Base-by-base conservation (phyloP, 2,797 vertebrate genomes). In the Orestias chungarensis region DNA sequence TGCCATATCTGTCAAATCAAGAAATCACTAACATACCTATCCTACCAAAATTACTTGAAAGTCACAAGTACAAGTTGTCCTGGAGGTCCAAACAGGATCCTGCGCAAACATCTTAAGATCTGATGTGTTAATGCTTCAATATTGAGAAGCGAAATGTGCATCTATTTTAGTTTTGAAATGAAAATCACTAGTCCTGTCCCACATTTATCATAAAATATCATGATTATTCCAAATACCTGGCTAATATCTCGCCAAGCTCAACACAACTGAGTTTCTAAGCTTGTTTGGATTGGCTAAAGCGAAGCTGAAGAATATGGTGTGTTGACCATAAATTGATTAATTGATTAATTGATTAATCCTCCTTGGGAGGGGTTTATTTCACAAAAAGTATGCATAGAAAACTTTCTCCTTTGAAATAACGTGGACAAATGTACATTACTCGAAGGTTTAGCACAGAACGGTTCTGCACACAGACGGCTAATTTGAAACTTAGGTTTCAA, bases 401-500 rank as follows among this genome's bases (percentile, higher is more conserved):
- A 40, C 59, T 62, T 42, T 40, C n/a, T 12, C n/a, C 11, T 27
- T 64, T 18, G 27, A 18, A 20, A 29, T 29, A 20, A 46, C 4
- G 12, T 3, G 44, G 27, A 46, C 23, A 23, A 29, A 33, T 35
- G 7, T 33, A 38, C 33, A 38, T 38, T 25, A 40, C 18, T 8
- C 20, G 44, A 66, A 23, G 31, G 23, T 67, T 67, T 23, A 46
- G n/a, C 17, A 49, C 10, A 10, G 12, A 23, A 10, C 0, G 10
- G 20, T 12, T 33, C 27, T 49, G 7, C 29, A 47, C 43, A 50
- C 46, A 33, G 44, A 35, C 12, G 12, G 31, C 29, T 35, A 65
- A 43, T 66, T 66, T 66, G 23, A 66, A 49, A 46, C 23, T 20
- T 31, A 20, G 64, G 27, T 31, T 46, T 65, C 43, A 49, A 35